Base-by-base conservation (phyloP, 2,888 invertebrate species). In the Hydrotaea cyrtoneurina region DNA sequence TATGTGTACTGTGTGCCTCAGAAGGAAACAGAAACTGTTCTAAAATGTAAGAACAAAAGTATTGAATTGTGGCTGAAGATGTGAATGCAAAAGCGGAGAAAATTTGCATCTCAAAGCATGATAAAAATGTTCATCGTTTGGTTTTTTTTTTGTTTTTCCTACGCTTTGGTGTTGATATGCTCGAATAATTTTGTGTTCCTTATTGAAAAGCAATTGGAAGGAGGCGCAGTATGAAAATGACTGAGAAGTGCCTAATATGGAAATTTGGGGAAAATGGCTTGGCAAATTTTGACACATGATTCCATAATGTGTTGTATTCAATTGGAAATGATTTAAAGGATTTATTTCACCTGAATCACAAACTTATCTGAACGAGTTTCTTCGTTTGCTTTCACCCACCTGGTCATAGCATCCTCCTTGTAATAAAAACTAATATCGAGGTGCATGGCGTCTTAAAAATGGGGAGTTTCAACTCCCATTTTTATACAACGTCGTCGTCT, bases 61-160 rank as follows among this genome's bases (percentile, higher is more conserved):
- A 69, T 69, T 69, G 69, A 69, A 69, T 69, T 69, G 69, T 23
- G 69, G 69, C 69, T 69, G 46, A 69, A 69, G 46, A 46, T 69
- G 69, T 69, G 46, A 69, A 69, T 46, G 39, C 62, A n/a, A 72
- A 72, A 10, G 11, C 8, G 17, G 26, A 23, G 36, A 46, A 74
- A 79, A 85, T 85, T 85, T 82, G 85, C 85, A 82, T 85, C 19
- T 82, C 85, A 85, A 85, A 85, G 85, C 74, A 57, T 84, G 69
- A 85, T 79, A 73, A 77, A 82, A 74, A 85, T 82, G 83, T 81
- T 50, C 50, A 15, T 43, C 11, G 39, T 43, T 21, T 11, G 39
- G 31, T 31, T 62, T 36, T 62, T 15, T n/a, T 62, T 31, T 39
- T 39, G 66, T 46, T 21, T 69, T 46, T 21, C 19, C 43, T 66